A percentile compares a stretch with the other conserved stretches of the same genome.
Conservation (phyloP, 2,888 invertebrate genomes). For the Tanytarsus gracilentus region DNA sequence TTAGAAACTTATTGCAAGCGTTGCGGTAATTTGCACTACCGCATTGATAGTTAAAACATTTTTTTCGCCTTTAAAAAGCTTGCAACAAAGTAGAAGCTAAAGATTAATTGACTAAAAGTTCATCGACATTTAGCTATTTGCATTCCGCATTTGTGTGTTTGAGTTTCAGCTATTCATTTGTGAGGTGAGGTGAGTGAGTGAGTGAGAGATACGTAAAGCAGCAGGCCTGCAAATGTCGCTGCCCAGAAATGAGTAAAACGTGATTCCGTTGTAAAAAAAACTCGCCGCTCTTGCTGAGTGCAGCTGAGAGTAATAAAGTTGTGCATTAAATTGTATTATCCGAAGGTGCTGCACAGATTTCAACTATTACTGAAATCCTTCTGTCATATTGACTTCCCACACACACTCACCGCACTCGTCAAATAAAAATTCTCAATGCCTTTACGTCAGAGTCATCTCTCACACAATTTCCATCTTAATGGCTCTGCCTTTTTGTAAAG, state of each 20-base stretch:
- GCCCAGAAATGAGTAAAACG: slow-evolving; percentile 16
- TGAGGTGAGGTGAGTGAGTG: not conserved
- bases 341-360: too few relatives aligned
- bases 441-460: too few relatives aligned
- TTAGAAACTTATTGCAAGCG: slow-evolving; percentile 14
- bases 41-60: not conserved
- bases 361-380: too few relatives aligned
- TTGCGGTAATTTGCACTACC: slow-evolving; percentile 10
- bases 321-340: too few relatives aligned
- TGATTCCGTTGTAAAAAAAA: slow-evolving; percentile 7
- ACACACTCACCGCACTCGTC: too few relatives aligned
- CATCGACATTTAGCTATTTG: slow-evolving; percentile 27
- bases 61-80: not conserved
- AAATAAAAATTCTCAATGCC: too few relatives aligned
- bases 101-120: slow-evolving; percentile 21
- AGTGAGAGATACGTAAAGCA: not conserved
- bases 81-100: not conserved
- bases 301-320: too few relatives aligned
- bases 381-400: too few relatives aligned
- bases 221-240: not conserved
- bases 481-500: not conserved
- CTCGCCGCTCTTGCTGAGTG: too few relatives aligned
- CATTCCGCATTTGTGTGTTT: slow-evolving; percentile 19
- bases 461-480: too few relatives aligned
- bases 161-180: slow-evolving; percentile 21